Base-by-base conservation (phyloP, 2,888 invertebrate species). In the Nematopogon swammerdamellus region DNA sequence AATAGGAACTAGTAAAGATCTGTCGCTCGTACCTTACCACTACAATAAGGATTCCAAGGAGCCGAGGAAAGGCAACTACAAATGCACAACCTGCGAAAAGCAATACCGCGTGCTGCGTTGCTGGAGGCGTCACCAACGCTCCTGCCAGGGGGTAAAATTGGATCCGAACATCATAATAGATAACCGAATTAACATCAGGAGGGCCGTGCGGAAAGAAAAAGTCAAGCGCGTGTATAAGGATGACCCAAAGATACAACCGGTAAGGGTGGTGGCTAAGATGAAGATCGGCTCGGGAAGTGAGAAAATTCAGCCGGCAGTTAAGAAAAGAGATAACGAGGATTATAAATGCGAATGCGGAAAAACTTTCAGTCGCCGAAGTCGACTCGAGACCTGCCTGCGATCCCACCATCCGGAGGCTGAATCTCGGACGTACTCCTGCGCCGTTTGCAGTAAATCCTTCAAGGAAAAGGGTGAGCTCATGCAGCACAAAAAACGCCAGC, bases 331-430 rank as follows among this genome's bases (percentile, higher is more conserved):
- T 25, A 16, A 25, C 42, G 20, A 46, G 3, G 72, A 70, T 0
- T 77, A 77, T 44, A 63, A 66, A 51, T 79, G 79, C 51, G 71
- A 72, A 6, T 79, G 79, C 51, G 74, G 76, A 0, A 61, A 68
- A 54, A 57, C 63, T 1, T 79, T 69, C 43, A 64, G 63, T 49
- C 59, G 79, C 2, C 59, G 70, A 20, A 77, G 69, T 51, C 60
- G 74, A 30, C 69, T 77, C 70, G 70, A 77, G 50, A 72, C 74
- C 0, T 79, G 79, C 53, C 54, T 74, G 1, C 57, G 72, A 20
- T 71, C 76, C 0, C 79, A 79, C 46, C 68, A 67, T 17, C 51
- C 65, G 3, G 66, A 58, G 29, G 53, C 58, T 0, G 68, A 69
- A n/a, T 17, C 5, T 17, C 18, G 57, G 1, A 57, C 54, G 2